A percentile compares a stretch with the other conserved stretches of the same genome.
Evolutionary conservation across 2,113 vertebrate species (phyloP).

Genomic region (Oncorhynchus kisutch): DNA sequence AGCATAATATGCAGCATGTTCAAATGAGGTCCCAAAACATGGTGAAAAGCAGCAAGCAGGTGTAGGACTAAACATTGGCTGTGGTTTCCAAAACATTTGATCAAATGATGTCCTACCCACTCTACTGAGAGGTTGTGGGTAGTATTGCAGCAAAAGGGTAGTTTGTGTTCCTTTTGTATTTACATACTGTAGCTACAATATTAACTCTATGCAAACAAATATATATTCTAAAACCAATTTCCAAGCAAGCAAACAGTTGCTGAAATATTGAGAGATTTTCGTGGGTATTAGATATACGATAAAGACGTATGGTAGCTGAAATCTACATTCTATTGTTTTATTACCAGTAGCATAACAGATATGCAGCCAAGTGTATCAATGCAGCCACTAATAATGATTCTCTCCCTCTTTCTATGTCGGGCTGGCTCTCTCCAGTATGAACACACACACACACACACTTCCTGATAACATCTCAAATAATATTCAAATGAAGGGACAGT

Average conservation of each 20-base stretch:
- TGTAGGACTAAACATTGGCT: background rate
- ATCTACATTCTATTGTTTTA: background rate
- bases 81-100: too few relatives aligned
- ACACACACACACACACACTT: background rate
- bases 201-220: too few relatives aligned
- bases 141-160: too few relatives aligned
- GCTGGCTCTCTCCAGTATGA: background rate
- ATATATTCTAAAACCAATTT: too few relatives aligned
- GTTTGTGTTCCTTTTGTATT: too few relatives aligned
- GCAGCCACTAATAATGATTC: background rate
- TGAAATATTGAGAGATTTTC: background rate
- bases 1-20: constrained; percentile 51
- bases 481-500: too few relatives aligned
- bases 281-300: background rate
- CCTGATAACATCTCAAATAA: background rate
- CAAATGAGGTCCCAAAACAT: constrained; percentile 41
- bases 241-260: too few relatives aligned
- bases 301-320: background rate
- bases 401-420: background rate
- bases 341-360: background rate
- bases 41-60: background rate
- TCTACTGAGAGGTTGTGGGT: too few relatives aligned
- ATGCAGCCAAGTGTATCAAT: too few relatives aligned
- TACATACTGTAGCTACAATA: constrained; percentile 11
- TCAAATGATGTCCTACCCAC: too few relatives aligned